Conservation (phyloP, 30 jellyfish, hydroid and myxozoan genomes). For the Aurelia aurita complex sp. Pacific region DNA sequence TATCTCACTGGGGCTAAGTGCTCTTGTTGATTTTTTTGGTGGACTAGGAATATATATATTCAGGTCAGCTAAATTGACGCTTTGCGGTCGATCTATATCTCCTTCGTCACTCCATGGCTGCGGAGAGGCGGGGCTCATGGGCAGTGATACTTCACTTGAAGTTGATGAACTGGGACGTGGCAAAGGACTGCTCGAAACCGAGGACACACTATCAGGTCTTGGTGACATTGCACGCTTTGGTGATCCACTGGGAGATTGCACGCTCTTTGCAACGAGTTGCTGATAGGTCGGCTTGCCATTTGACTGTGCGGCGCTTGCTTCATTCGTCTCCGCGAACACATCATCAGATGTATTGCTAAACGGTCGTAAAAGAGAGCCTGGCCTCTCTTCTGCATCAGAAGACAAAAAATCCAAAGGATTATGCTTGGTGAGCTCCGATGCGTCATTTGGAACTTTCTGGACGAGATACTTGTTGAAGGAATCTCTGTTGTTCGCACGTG, state of each 20-base stretch:
- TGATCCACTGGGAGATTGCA: no score
- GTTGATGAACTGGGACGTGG: no score
- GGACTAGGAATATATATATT: conserved; percentile 63
- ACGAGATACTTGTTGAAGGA: conserved; percentile 39
- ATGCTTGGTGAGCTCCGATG: background rate
- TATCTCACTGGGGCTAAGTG: conserved; percentile 31
- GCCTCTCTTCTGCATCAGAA: conserved; percentile 23
- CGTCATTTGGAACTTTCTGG: conserved; percentile 5
- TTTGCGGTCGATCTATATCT: conserved; percentile 40
- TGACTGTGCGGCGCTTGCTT: no score
- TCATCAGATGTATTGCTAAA: conserved; percentile 30
- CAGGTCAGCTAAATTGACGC: conserved; percentile 50
- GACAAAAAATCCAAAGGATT: conserved; percentile 17
- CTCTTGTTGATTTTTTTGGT: conserved; percentile 49
- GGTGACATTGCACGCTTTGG: no score
- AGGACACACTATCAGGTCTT: no score
- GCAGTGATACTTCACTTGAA: no score
- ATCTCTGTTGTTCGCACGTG: conserved; percentile 1
- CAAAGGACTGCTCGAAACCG: no score
- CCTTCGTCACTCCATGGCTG: background rate
- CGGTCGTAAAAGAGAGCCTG: conserved; percentile 28
- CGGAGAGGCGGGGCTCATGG: no score
- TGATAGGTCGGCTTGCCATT: no score
- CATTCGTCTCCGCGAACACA: conserved; percentile 3
- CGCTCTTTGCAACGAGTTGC: no score